A percentile compares a stretch with the other conserved stretches of the same genome.
Conservation (phyloP, 1,140 invertebrate genomes). For the Drosophila littoralis region DNA sequence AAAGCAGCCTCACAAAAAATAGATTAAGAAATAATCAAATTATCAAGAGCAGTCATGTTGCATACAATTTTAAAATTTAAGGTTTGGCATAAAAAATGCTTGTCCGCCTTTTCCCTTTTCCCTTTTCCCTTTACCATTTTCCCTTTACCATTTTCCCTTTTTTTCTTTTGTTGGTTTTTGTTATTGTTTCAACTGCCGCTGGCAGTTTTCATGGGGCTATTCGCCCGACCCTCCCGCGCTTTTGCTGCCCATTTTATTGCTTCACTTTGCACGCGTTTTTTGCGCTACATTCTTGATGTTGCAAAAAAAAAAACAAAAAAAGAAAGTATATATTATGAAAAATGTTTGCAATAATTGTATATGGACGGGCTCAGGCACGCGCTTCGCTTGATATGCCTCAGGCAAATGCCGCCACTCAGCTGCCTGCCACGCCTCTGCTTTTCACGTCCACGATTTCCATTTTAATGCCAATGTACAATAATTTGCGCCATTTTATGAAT, state of each 20-base stretch:
- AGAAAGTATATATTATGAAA: slow-evolving; percentile 23
- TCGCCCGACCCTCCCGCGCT: not conserved
- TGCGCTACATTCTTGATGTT: slow-evolving; percentile 26
- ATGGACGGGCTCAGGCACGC: slow-evolving; percentile 37
- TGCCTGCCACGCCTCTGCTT: not conserved
- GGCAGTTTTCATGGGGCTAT: slow-evolving; percentile 2
- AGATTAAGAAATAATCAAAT: no score
- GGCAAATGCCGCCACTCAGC: slow-evolving; percentile 11
- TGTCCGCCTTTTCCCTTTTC: not conserved
- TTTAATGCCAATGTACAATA: not conserved
- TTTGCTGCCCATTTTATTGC: not conserved
- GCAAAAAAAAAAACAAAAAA: not conserved
- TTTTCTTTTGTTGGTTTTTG: not conserved
- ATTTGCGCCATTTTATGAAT: slow-evolving; percentile 6
- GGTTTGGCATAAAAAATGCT: not conserved
- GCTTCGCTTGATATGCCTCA: slow-evolving; percentile 31
- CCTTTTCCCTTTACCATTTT: not conserved
- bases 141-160: no score
- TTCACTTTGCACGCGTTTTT: not conserved
- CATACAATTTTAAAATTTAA: slow-evolving; percentile 1
- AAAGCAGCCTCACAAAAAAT: no score
- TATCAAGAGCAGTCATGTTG: not conserved
- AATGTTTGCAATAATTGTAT: slow-evolving; percentile 53
- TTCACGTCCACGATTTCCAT: not conserved
- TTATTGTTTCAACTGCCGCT: slow-evolving; percentile 20